Conservation (phyloP, 2,888 invertebrate genomes). For the Caenorhabditis wallacei region DNA sequence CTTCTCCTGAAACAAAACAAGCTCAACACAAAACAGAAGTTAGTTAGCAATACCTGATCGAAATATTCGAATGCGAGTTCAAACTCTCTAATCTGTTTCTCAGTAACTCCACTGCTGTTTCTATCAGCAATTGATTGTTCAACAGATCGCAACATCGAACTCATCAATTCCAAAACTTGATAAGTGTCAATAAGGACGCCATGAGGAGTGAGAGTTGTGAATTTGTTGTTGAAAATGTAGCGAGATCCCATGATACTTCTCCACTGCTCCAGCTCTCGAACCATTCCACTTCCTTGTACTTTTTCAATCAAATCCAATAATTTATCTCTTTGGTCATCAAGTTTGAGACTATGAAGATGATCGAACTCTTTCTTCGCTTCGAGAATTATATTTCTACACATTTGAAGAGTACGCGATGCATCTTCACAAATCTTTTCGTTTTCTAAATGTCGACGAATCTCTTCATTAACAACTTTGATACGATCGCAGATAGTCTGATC, state of each 20-base stretch:
- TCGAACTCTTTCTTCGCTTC: slow-evolving; percentile 47
- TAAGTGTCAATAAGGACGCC: slow-evolving; percentile 45
- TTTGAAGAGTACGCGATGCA: slow-evolving; percentile 23
- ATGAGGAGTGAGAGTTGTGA: slow-evolving; percentile 39
- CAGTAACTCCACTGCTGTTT: slow-evolving; percentile 46
- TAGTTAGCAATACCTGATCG: slow-evolving; percentile 15
- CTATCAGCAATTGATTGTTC: slow-evolving; percentile 53
- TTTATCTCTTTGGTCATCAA: slow-evolving; percentile 44
- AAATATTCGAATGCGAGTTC: slow-evolving; percentile 55
- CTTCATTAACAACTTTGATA: slow-evolving; percentile 33
- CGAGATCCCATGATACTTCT: slow-evolving; percentile 58
- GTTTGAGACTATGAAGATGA: slow-evolving; percentile 20
- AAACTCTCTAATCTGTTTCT: slow-evolving; percentile 55
- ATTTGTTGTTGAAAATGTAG: slow-evolving; percentile 54
- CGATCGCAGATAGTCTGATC: slow-evolving; percentile 53
- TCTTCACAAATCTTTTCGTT: slow-evolving; percentile 54
- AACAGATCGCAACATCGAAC: slow-evolving; percentile 48
- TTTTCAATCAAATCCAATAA: slow-evolving; percentile 38
- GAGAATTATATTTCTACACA: slow-evolving; percentile 26
- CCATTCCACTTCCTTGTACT: slow-evolving; percentile 43
- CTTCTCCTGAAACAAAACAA: slow-evolving; percentile 17
- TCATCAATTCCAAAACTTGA: slow-evolving; percentile 57
- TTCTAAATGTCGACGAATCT: slow-evolving; percentile 39
- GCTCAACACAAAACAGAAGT: background rate
- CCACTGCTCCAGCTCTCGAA: slow-evolving; percentile 46